Evolutionary conservation across 2,113 vertebrate species (phyloP), one percentile per base, ranked within the genome.

Genomic region (Lota lota): DNA sequence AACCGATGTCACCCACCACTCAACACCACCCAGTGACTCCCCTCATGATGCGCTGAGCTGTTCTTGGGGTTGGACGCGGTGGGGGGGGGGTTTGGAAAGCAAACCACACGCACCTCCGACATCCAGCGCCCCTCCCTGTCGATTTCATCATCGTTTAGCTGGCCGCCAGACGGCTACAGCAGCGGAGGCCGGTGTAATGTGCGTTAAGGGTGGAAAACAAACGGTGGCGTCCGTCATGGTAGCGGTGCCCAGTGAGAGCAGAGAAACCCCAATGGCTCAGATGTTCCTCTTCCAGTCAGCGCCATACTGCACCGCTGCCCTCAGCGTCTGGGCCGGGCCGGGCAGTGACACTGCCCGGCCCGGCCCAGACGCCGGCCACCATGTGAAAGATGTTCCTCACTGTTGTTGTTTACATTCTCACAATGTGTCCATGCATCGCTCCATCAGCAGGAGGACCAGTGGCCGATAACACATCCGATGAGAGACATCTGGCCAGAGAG

Each of bases 21-120:
- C 72, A 60, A 47, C 40, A 47, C 10, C 10, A 47, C 40, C 40
- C 40, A 47, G 87, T 85, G 85, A 84, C 86, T 88, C 75, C 74
- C 77, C 76, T 79, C 59, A 73, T 77, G 79, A 69, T 68, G 70
- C 16, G 68, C 51, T 11, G 6, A 53, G 12, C 51, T 53, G 51
- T 53, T 53, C 51, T 53, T 14, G 5, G 51, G 12, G 17, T 53
- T 17, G 51, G 12, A 17, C 51, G 7, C 51, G 51, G 51, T 17
- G 12, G 51, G 51, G 7, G 12, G 51, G 51, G 7, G 28, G 28
- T 33, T 33, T 33, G 28, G 28, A 33, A 6, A 4, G 7, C 4
- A 33, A 5, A 33, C 1, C 28, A n/a, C n/a, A n/a, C n/a, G n/a
- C n/a, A n/a, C 8, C 53, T 56, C 16, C 10, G 1, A n/a, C 7